These are phyloP conservation scores for Xenentodon cancila DNA, from an alignment of 2,797 vertebrate genomes.

Conservation along the genomic window DNA sequence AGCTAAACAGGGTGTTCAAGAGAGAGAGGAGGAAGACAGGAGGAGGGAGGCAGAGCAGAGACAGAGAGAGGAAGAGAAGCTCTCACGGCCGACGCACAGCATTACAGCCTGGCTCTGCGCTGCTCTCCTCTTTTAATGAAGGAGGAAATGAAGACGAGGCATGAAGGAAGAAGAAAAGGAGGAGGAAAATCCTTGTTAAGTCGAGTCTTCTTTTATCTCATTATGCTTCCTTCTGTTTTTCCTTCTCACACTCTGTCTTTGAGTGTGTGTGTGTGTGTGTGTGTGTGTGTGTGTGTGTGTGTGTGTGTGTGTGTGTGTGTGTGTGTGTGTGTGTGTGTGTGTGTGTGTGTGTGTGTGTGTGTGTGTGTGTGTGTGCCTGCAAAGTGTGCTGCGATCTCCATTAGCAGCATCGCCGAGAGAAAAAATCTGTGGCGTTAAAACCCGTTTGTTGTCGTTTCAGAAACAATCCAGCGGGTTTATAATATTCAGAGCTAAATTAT, in stretches of 20 bases:
- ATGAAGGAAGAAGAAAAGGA: constrained; percentile 59
- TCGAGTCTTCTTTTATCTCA: constrained; percentile 58
- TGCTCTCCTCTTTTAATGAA: constrained; percentile 61
- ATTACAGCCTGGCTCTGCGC: constrained; percentile 30
- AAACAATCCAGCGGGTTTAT: constrained; percentile 66
- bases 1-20: constrained; percentile 74
- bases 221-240: constrained; percentile 26
- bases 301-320: too few relatives aligned
- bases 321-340: too few relatives aligned
- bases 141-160: constrained; percentile 67
- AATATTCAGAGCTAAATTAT: constrained; percentile 76
- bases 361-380: constrained; percentile 33
- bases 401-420: constrained; percentile 45
- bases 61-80: constrained; percentile 37
- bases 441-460: constrained; percentile 63
- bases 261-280: constrained; percentile 2
- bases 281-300: too few relatives aligned
- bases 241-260: constrained; percentile 11
- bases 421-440: constrained; percentile 29
- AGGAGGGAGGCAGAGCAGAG: constrained; percentile 34
- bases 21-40: constrained; percentile 41
- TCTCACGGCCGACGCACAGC: constrained; percentile 36
- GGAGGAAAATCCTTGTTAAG: constrained; percentile 61
- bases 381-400: constrained; percentile 56
- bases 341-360: too few relatives aligned